Conservation (phyloP, 2,797 vertebrate genomes). For the Pogonophryne albipinna region DNA sequence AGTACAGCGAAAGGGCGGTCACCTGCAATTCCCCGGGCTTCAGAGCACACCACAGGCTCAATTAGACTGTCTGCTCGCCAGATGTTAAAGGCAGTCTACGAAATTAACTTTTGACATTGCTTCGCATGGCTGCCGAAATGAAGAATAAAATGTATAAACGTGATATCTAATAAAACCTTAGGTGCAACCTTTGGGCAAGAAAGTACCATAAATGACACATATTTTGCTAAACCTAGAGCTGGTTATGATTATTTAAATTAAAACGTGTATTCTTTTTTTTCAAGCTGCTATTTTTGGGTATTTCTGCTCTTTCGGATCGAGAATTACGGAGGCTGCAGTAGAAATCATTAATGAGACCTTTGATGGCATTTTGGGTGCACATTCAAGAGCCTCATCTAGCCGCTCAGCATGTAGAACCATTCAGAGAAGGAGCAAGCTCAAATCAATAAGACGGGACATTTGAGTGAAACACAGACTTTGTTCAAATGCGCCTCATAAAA, state of each 20-base stretch:
- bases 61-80: conserved; percentile 55
- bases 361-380: conserved; percentile 57
- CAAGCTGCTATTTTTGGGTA: conserved; percentile 4
- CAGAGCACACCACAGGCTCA: conserved; percentile 30
- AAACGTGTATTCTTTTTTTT: not conserved
- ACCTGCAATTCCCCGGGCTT: conserved; percentile 54
- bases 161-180: not conserved
- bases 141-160: conserved; percentile 6
- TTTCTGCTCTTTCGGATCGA: conserved; percentile 8
- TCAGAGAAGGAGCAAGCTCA: conserved; percentile 33
- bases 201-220: not conserved
- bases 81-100: conserved; percentile 49
- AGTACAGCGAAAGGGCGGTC: conserved; percentile 57
- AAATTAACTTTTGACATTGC: conserved; percentile 37
- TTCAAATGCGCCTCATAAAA: conserved; percentile 19
- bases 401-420: conserved; percentile 50
- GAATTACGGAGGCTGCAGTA: conserved; percentile 8
- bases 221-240: not conserved
- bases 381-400: conserved; percentile 44
- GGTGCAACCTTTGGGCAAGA: not conserved
- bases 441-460: conserved; percentile 53
- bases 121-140: conserved; percentile 3
- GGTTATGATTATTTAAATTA: not conserved
- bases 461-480: conserved; percentile 46
- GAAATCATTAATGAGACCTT: conserved; percentile 59